Base-by-base conservation (phyloP, 2,888 invertebrate genomes). In the Calameuta pallipes region DNA sequence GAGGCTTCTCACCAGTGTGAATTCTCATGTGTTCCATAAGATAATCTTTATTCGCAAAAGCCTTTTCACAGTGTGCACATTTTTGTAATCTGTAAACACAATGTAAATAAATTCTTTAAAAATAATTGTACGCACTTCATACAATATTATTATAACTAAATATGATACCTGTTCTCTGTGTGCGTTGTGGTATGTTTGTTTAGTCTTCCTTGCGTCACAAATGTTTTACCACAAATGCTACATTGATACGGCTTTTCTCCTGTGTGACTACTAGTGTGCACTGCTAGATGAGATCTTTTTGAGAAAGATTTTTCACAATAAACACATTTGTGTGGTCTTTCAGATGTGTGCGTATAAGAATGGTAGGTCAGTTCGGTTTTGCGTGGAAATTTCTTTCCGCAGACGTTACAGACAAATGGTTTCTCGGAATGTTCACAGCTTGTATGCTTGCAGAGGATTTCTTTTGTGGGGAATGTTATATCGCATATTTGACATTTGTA, bases 191-290 rank as follows among this genome's bases (percentile, higher is more conserved):
- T 37, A 76, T 76, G 76, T 41, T 76, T 76, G n/a, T 76, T 76
- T 2, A 76, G 70, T 12, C 76, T 36, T 76, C 76, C 76, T 33
- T 76, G 76, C 15, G 76, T 76, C 23, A 76, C 76, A 1, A 76
- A 76, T 30, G 70, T 76, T 34, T 76, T 76, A 31, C 76, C 76
- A 35, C 76, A 76, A 31, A 70, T 76, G 70, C 76, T 41, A 37
- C 76, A 76, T 71, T 76, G 76, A 71, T 76, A 76, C 6, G 76
- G 70, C 11, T 76, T 76, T 15, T 70, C 76, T 12, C 76, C 76
- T 76, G 76, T 76, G 71, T 76, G 76, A 76, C 76, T 76, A 31
- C 76, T 76, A 15, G 76, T 70, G 70, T 76, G 76, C 30, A 76
- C 76, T 41, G 70, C 76, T 6, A 76, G 35, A 35, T 76, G 76